Percentiles rank a stretch among this genome's conserved stretches.
These are phyloP conservation scores for Chorisops tibialis DNA, from an alignment of 2,888 invertebrate genomes.

Conservation along the genomic window DNA sequence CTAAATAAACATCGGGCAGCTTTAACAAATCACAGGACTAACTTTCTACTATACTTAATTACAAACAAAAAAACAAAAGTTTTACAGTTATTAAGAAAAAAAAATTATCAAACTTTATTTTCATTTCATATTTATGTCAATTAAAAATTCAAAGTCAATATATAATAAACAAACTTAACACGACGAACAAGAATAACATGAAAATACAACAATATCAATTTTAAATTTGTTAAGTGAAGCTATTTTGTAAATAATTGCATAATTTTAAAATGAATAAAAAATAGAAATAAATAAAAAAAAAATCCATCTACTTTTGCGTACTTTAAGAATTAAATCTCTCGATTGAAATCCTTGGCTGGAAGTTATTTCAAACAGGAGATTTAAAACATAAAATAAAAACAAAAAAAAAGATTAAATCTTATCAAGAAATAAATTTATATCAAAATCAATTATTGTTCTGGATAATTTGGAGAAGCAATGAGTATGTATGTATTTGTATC, in stretches of 20 bases:
- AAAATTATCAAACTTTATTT: background rate
- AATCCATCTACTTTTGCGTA: slow-evolving; percentile 1
- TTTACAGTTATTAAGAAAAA: background rate
- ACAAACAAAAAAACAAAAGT: background rate
- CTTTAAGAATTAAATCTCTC: slow-evolving; percentile 8
- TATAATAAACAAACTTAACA: too few species aligned
- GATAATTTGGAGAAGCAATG: too few species aligned
- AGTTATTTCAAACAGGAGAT: slow-evolving; percentile 31
- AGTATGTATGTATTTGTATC: slow-evolving; percentile 16
- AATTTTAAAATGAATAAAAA: background rate
- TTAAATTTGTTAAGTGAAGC: background rate
- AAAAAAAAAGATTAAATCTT: slow-evolving; percentile 17
- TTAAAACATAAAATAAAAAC: slow-evolving; percentile 4
- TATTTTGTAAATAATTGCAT: slow-evolving; percentile 14
- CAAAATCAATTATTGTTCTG: background rate
- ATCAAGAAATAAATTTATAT: slow-evolving; percentile 28
- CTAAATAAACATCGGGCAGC: background rate
- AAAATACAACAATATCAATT: background rate
- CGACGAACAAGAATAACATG: too few species aligned
- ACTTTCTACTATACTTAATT: background rate
- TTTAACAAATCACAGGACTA: background rate
- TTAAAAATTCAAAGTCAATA: background rate
- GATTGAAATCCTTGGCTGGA: slow-evolving; percentile 36
- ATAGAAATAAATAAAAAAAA: slow-evolving; percentile 2
- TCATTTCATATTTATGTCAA: background rate